These are phyloP conservation scores for Pachycephus smyrnensis DNA, from an alignment of 2,888 invertebrate species.

Conservation along the genomic window DNA sequence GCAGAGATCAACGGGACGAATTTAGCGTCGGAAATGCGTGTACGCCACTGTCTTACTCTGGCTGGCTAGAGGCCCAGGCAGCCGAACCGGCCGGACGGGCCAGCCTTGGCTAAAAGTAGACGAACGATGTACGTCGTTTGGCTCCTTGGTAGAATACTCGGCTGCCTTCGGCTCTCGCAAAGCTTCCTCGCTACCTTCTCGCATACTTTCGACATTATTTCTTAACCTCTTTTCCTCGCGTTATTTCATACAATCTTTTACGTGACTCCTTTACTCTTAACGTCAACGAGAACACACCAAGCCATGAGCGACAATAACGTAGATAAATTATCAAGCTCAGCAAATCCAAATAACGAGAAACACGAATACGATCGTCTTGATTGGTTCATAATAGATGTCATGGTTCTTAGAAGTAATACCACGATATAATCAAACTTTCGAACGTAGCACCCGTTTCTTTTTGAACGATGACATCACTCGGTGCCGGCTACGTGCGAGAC, in stretches of 20 bases:
- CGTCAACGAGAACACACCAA: not conserved
- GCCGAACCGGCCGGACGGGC: slow-evolving; percentile 29
- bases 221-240: not conserved
- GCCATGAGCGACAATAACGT: not conserved
- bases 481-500: not conserved
- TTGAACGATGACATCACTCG: slow-evolving; percentile 4
- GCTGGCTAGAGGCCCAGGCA: slow-evolving; percentile 57
- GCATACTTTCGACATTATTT: not conserved
- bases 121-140: slow-evolving; percentile 25
- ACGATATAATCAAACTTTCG: not conserved
- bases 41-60: slow-evolving; percentile 45
- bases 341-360: slow-evolving; percentile 2
- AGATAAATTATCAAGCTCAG: not conserved
- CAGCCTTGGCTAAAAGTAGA: slow-evolving; percentile 66
- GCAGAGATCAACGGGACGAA: slow-evolving; percentile 40
- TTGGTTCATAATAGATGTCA: not conserved
- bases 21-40: slow-evolving; percentile 64
- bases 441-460: not conserved
- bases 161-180: not conserved
- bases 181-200: not conserved
- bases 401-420: not conserved
- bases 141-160: not conserved
- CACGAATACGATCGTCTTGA: not conserved
- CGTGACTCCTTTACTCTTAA: not conserved
- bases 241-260: not conserved